Conservation (phyloP, 92 coral and sea anemone genomes). For the Palythoa heliodiscus region DNA sequence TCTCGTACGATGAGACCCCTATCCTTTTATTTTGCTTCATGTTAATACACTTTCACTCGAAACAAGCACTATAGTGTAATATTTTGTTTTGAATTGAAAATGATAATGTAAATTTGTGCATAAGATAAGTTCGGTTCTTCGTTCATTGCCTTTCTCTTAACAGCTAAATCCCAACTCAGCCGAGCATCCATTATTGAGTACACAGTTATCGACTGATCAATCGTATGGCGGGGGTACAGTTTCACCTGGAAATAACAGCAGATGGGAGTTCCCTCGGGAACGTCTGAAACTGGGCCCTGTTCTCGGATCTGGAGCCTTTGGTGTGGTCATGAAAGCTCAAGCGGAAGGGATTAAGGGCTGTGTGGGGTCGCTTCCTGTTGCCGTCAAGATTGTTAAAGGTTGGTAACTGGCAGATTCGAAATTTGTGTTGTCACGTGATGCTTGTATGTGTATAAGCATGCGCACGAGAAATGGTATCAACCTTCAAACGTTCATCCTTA, state of each 20-base stretch:
- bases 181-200: conserved; percentile 24
- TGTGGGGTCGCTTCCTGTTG: conserved; percentile 91
- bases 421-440: not conserved
- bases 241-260: conserved; percentile 64
- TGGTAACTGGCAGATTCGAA: not conserved
- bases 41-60: too few species aligned
- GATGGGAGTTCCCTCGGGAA: conserved; percentile 98
- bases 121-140: not conserved
- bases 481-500: not conserved
- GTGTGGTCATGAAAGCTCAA: conserved; percentile 97
- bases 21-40: too few species aligned
- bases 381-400: conserved; percentile 98
- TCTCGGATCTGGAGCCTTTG: conserved; percentile 97
- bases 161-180: conserved; percentile 30
- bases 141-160: not conserved
- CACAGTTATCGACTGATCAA: conserved; percentile 21
- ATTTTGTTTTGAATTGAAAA: too few species aligned
- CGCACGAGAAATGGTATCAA: not conserved
- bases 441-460: not conserved
- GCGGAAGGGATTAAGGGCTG: conserved; percentile 98
- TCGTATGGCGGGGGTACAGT: conserved; percentile 24
- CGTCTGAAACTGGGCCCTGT: conserved; percentile 74
- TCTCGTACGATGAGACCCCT: too few species aligned
- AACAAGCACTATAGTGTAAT: too few species aligned
- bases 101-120: too few species aligned